phyloP scores from a whole-genome alignment of 2,888 invertebrate species.

The Nomada goodeniana region DNA sequence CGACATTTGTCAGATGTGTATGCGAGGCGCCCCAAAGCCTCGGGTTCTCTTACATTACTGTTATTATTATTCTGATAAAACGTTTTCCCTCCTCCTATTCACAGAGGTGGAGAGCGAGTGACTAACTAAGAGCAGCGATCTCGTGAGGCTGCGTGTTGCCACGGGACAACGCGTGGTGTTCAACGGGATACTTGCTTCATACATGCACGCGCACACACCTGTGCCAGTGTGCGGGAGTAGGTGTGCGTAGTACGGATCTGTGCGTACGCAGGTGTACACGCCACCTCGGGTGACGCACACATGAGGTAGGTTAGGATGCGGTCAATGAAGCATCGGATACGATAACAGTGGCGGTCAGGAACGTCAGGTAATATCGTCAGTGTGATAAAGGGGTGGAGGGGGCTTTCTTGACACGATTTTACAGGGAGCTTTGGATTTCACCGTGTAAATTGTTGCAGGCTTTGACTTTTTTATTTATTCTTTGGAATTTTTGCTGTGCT shows the following conservation, averaged over 20 bases:
- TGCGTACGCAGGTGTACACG: conserved; percentile 25
- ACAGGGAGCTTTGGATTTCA: too few relatives aligned
- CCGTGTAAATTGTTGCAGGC: too few relatives aligned
- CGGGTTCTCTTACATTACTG: too few relatives aligned
- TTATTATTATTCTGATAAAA: conserved; percentile 4
- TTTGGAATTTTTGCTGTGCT: too few relatives aligned
- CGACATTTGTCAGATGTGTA: too few relatives aligned
- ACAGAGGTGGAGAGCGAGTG: conserved; percentile 41
- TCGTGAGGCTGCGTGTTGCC: conserved; percentile 49
- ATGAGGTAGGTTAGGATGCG: conserved; percentile 51
- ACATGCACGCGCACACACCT: not conserved
- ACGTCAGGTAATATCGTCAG: conserved; percentile 46
- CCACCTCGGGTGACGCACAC: conserved; percentile 27
- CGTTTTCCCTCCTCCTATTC: conserved; percentile 35
- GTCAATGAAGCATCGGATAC: conserved; percentile 60
- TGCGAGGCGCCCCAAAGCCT: too few relatives aligned
- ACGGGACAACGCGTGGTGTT: conserved; percentile 49
- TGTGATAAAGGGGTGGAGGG: not conserved
- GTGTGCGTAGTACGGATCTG: conserved; percentile 3
- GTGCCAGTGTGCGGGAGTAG: not conserved
- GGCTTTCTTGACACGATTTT: not conserved
- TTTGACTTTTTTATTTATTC: too few relatives aligned
- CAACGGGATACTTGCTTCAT: conserved; percentile 30
- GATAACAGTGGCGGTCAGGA: conserved; percentile 62
- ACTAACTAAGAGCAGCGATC: conserved; percentile 56